Evolutionary conservation across 2,888 invertebrate species (phyloP).

Genomic region (Nineta flava): DNA sequence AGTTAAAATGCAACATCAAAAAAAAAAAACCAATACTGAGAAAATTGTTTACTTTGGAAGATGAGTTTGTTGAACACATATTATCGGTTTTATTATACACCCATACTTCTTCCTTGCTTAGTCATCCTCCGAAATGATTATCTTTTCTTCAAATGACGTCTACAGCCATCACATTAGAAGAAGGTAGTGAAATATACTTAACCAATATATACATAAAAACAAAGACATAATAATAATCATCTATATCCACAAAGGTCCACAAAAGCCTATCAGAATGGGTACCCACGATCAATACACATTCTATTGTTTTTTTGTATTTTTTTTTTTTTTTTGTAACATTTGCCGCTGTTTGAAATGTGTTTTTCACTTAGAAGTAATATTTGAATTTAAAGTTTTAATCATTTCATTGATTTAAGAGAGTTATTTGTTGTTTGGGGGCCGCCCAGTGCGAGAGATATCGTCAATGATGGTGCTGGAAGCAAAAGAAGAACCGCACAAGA

Average conservation of each 20-base stretch:
- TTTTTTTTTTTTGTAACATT: background rate
- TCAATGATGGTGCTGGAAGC: slow-evolving; percentile 1
- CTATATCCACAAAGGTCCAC: background rate
- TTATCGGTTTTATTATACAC: no score
- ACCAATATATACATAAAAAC: background rate
- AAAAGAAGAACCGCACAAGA: background rate
- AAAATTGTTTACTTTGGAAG: no score
- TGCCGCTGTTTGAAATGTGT: background rate
- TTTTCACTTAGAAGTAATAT: background rate
- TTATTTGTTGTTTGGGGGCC: background rate
- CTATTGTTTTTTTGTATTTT: background rate
- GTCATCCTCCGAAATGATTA: background rate
- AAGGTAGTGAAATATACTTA: background rate
- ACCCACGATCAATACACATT: background rate
- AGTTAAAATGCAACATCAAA: no score
- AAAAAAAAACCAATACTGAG: no score
- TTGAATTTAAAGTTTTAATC: background rate
- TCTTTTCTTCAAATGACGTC: no score
- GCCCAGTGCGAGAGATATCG: background rate
- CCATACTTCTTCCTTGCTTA: background rate
- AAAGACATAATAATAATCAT: background rate
- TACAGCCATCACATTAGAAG: no score
- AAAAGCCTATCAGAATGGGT: background rate
- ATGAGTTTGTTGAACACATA: no score
- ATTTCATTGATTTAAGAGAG: background rate